These are phyloP conservation scores for Spongilla lacustris DNA, from an alignment of 37 sponge, comb jelly and placozoan species.

Conservation along the genomic window DNA sequence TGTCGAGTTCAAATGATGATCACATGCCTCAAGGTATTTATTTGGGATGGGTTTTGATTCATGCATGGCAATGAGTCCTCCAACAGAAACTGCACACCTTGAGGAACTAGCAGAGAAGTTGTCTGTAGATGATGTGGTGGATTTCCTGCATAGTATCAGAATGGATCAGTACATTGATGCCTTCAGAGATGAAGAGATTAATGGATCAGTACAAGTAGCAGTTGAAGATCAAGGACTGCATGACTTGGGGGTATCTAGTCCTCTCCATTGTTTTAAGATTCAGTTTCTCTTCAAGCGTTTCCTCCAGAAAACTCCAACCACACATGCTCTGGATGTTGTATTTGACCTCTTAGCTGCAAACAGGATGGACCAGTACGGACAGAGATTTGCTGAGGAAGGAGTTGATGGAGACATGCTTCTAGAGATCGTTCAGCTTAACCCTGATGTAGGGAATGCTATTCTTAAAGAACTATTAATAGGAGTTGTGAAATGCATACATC, in stretches of 20 bases:
- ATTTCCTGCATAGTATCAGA: conserved; percentile 26
- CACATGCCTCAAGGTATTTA: too few species aligned
- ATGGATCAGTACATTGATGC: conserved; percentile 15
- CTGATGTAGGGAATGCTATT: neutral
- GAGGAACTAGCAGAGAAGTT: conserved; percentile 18
- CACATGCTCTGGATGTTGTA: neutral
- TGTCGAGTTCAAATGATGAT: too few species aligned
- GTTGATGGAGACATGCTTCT: conserved; percentile 57
- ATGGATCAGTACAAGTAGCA: conserved; percentile 15
- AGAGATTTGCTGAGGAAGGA: neutral
- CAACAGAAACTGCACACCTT: neutral
- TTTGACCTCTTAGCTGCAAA: conserved; percentile 5
- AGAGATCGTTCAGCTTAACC: neutral
- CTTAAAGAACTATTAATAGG: neutral
- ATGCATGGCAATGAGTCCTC: neutral
- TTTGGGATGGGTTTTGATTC: too few species aligned
- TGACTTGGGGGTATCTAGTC: neutral
- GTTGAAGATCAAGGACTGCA: neutral
- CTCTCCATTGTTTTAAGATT: conserved; percentile 3
- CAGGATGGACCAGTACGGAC: conserved; percentile 26
- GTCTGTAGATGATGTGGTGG: conserved; percentile 19
- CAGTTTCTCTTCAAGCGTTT: neutral
- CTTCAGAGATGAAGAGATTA: conserved; percentile 6
- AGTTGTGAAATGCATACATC: too few species aligned
- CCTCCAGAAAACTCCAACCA: neutral